Conservation (phyloP, 2,888 invertebrate species). For the Nomada ferruginata region DNA sequence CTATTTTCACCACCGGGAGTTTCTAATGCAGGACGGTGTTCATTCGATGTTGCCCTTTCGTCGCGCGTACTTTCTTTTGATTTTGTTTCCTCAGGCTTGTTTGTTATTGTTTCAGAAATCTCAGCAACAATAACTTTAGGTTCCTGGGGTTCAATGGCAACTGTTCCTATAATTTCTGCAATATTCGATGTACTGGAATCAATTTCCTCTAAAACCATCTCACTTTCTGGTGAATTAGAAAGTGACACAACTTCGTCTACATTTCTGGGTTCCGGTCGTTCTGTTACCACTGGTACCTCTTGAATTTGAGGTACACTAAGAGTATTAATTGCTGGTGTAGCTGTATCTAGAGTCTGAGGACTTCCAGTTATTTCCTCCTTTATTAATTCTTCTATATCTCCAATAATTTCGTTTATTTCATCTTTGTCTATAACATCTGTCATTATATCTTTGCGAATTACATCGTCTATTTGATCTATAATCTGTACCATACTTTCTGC, state of each 20-base stretch:
- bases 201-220: slow-evolving; percentile 86
- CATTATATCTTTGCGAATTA: slow-evolving; percentile 81
- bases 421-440: slow-evolving; percentile 81
- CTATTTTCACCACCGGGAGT: slow-evolving; percentile 44
- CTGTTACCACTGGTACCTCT: slow-evolving; percentile 67
- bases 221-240: slow-evolving; percentile 84
- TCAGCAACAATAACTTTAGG: slow-evolving; percentile 70
- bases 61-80: slow-evolving; percentile 47
- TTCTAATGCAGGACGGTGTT: slow-evolving; percentile 55
- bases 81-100: slow-evolving; percentile 47
- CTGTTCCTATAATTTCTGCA: slow-evolving; percentile 85
- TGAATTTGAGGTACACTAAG: slow-evolving; percentile 63
- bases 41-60: slow-evolving; percentile 46
- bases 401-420: slow-evolving; percentile 82
- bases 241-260: slow-evolving; percentile 84
- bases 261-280: slow-evolving; percentile 83
- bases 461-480: slow-evolving; percentile 81
- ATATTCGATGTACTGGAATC: slow-evolving; percentile 86
- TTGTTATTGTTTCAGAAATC: slow-evolving; percentile 55
- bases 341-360: slow-evolving; percentile 71
- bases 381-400: slow-evolving; percentile 82
- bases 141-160: slow-evolving; percentile 75
- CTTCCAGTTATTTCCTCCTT: slow-evolving; percentile 81
- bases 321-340: slow-evolving; percentile 47
- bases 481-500: slow-evolving; percentile 79